Evolutionary conservation across 2,113 vertebrate species (phyloP).

Genomic region (Strix uralensis): DNA sequence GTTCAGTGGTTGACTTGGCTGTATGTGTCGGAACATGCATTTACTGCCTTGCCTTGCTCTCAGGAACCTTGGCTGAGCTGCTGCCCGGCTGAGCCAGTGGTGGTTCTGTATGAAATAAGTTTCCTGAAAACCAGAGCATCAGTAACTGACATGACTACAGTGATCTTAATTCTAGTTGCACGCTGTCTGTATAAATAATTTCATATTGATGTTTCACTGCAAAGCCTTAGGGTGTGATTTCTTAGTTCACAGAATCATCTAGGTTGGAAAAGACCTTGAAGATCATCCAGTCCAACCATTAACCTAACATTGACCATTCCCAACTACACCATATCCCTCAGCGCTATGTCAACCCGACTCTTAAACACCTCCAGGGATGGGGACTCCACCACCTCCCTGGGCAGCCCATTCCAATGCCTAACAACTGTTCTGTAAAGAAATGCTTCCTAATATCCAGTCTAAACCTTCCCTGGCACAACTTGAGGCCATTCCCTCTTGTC

Average conservation of each 20-base stretch:
- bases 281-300: no score
- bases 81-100: background rate
- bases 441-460: no score
- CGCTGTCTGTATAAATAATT: background rate
- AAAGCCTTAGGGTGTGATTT: background rate
- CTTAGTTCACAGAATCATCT: background rate
- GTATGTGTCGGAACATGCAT: background rate
- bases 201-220: background rate
- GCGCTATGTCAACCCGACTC: no score
- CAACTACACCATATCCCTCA: no score
- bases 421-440: no score
- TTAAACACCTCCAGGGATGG: no score
- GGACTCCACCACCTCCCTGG: no score
- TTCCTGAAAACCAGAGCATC: background rate
- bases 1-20: background rate
- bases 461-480: no score
- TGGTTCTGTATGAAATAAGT: background rate
- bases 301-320: no score
- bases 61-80: background rate
- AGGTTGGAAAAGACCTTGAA: no score
- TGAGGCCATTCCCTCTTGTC: no score
- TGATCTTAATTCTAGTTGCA: background rate
- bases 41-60: background rate
- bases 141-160: background rate
- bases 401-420: no score